phyloP scores from a whole-genome alignment of 2,113 vertebrate genomes.

The Leptobrachium leishanense region DNA sequence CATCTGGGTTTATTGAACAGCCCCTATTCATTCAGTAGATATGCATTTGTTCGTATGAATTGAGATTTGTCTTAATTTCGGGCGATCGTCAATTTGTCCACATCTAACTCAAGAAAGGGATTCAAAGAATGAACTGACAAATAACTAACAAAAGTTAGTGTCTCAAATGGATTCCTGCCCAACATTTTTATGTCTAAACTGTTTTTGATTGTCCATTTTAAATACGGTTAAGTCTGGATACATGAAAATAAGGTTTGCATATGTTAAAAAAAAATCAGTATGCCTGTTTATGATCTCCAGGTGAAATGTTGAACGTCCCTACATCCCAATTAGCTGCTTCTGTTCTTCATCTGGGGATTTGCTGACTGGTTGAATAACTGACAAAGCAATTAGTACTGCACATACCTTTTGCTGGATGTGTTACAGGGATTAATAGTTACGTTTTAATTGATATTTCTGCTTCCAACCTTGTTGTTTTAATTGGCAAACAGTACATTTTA shows the following conservation, averaged over 20 bases:
- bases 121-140: too few relatives aligned
- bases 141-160: too few relatives aligned
- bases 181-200: too few relatives aligned
- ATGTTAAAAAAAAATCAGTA: not conserved
- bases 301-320: slow-evolving; percentile 22
- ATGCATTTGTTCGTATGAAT: too few relatives aligned
- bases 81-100: too few relatives aligned
- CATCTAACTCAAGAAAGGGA: too few relatives aligned
- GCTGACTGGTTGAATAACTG: slow-evolving; percentile 18
- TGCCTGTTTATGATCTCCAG: slow-evolving; percentile 23
- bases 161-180: too few relatives aligned
- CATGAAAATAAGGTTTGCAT: not conserved
- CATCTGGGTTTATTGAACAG: too few relatives aligned
- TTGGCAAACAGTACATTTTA: slow-evolving; percentile 9
- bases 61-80: too few relatives aligned
- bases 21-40: too few relatives aligned
- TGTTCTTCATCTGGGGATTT: slow-evolving; percentile 25
- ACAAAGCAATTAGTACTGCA: slow-evolving; percentile 41
- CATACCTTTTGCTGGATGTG: slow-evolving; percentile 34
- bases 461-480: slow-evolving; percentile 28
- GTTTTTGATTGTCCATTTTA: not conserved
- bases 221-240: not conserved
- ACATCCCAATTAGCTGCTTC: slow-evolving; percentile 30
- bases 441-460: slow-evolving; percentile 35
- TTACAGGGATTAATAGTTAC: slow-evolving; percentile 38